These are phyloP conservation scores for Indicator maculatus DNA, from an alignment of 2,113 vertebrate species.

Conservation along the genomic window DNA sequence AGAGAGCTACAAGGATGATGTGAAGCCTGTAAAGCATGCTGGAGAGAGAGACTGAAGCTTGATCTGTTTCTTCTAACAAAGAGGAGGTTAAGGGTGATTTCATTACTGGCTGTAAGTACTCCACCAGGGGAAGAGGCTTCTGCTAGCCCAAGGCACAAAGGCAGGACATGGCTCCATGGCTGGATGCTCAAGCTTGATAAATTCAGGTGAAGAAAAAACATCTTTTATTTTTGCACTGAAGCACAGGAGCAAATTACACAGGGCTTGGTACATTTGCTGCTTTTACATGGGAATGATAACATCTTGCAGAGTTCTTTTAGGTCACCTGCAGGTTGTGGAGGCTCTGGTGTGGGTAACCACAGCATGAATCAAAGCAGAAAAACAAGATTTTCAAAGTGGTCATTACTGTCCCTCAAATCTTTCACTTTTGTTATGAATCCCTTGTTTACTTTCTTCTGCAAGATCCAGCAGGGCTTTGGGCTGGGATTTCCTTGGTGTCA, in stretches of 20 bases:
- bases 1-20: neutral
- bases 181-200: neutral
- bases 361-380: neutral
- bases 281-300: slow-evolving; percentile 31
- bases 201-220: neutral
- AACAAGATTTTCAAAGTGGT: neutral
- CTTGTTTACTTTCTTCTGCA: neutral
- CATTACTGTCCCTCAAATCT: neutral
- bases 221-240: slow-evolving; percentile 38
- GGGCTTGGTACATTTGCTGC: neutral
- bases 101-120: neutral
- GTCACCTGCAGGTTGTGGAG: neutral
- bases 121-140: neutral
- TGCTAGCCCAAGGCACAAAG: neutral
- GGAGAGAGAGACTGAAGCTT: neutral
- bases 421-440: too few species aligned
- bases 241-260: slow-evolving; percentile 15
- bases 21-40: neutral
- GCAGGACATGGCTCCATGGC: neutral
- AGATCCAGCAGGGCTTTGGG: neutral
- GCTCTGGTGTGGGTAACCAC: neutral
- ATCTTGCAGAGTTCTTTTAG: neutral
- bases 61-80: neutral
- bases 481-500: neutral
- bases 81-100: neutral